Conservation (phyloP, 2,797 vertebrate genomes). For the Cirrhinus molitorella region DNA sequence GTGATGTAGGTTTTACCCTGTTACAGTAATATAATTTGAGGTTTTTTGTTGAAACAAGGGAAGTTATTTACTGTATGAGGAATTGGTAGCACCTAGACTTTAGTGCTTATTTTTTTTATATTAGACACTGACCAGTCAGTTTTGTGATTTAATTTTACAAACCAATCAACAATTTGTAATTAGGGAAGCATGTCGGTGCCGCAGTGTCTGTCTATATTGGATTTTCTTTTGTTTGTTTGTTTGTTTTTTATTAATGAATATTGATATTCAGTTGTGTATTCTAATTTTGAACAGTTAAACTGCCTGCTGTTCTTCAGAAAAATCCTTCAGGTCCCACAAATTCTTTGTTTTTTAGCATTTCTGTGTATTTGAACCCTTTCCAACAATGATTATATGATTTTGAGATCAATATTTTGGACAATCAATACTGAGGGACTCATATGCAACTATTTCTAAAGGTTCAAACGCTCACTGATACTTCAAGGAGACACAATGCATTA, state of each 20-base stretch:
- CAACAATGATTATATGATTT: too few species aligned
- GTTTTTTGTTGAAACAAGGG: neutral
- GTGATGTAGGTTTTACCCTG: constrained; percentile 9
- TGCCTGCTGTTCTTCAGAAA: too few species aligned
- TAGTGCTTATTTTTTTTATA: neutral
- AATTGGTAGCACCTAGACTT: neutral
- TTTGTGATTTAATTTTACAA: neutral
- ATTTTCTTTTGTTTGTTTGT: neutral
- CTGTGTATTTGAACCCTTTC: too few species aligned
- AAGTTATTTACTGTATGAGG: neutral
- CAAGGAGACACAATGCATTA: too few species aligned
- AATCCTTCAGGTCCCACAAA: too few species aligned
- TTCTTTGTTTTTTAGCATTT: too few species aligned
- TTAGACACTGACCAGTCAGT: neutral
- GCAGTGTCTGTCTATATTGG: neutral
- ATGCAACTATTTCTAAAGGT: too few species aligned
- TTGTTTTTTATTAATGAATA: neutral
- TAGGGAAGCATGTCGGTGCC: neutral
- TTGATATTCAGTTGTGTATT: neutral
- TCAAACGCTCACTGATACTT: too few species aligned
- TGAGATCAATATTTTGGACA: too few species aligned
- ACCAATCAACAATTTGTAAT: neutral
- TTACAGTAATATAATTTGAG: neutral
- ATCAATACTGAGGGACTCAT: too few species aligned
- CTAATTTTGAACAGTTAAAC: neutral